These are phyloP conservation scores for Sarcoramphus papa DNA, from an alignment of 2,797 vertebrate genomes.

Conservation along the genomic window DNA sequence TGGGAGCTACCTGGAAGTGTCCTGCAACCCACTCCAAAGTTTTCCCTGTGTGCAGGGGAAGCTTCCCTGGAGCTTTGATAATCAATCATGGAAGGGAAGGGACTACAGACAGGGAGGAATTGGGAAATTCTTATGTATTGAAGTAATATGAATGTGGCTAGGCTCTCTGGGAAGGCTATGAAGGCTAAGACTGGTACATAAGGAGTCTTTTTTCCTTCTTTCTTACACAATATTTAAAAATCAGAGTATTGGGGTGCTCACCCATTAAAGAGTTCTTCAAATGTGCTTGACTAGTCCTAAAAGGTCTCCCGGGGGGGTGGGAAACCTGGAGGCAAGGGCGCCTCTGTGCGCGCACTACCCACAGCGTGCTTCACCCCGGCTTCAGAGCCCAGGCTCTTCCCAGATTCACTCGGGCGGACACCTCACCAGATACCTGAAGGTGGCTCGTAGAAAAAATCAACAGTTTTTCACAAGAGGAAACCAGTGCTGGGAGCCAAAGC, in stretches of 20 bases:
- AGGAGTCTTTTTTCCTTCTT: neutral
- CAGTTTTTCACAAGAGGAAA: neutral
- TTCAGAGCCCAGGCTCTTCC: neutral
- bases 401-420: neutral
- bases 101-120: neutral
- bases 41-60: neutral
- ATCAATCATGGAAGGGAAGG: neutral
- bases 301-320: neutral
- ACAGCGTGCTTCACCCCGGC: rapidly evolving
- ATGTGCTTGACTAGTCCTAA: neutral
- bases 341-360: neutral
- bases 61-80: neutral
- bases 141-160: neutral
- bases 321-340: neutral
- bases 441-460: neutral
- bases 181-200: neutral
- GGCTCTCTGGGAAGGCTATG: neutral
- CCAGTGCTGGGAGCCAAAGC: neutral
- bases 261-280: neutral
- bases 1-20: too few relatives aligned
- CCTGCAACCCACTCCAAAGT: neutral
- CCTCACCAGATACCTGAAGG: neutral
- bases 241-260: neutral
- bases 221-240: neutral
- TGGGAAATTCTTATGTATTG: neutral